These are phyloP conservation scores for Caloenas nicobarica DNA, from an alignment of 2,113 vertebrate species.

Conservation along the genomic window DNA sequence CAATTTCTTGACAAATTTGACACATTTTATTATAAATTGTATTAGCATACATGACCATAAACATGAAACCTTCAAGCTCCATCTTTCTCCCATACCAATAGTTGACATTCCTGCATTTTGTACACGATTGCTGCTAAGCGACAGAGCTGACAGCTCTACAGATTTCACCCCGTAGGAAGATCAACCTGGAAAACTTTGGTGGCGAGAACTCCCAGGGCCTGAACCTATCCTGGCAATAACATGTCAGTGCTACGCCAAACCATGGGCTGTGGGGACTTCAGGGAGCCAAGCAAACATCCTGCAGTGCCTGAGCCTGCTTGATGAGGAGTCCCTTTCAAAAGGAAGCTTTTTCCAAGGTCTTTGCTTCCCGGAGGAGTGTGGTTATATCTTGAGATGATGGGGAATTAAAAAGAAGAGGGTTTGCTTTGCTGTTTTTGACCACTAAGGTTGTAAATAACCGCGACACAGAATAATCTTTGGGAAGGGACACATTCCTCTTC, in stretches of 20 bases:
- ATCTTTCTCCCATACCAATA: background rate
- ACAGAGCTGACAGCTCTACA: background rate
- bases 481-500: background rate
- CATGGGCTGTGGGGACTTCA: background rate
- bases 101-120: background rate
- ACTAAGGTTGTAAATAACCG: background rate
- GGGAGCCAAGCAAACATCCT: background rate
- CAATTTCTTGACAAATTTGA: background rate
- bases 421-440: background rate
- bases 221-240: background rate
- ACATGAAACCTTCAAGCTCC: background rate
- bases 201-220: background rate
- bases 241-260: fast-evolving
- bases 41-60: background rate
- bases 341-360: background rate
- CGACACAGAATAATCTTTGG: background rate
- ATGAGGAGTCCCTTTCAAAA: background rate
- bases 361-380: background rate
- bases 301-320: background rate
- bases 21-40: background rate
- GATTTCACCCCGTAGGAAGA: background rate
- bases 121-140: background rate
- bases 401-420: background rate
- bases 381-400: background rate
- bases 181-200: background rate